Base-by-base conservation (phyloP, 1,140 invertebrate species). In the Drosophila hydei region DNA sequence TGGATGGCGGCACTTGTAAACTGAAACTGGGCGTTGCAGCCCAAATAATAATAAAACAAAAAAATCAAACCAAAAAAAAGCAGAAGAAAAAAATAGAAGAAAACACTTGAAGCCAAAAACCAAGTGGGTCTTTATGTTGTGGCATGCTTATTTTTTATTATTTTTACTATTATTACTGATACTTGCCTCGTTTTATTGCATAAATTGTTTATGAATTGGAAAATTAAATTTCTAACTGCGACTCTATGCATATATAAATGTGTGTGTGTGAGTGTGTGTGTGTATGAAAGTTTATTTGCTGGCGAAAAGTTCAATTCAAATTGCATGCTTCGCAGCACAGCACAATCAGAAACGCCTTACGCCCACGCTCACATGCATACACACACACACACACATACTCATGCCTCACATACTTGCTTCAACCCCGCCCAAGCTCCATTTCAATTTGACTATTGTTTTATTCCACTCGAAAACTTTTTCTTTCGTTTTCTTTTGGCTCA, bases 141-240 rank as follows among this genome's bases (percentile, higher is more conserved):
- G 59, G 62, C 54, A 54, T 64, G 59, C 54, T 73, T 76, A 61
- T 67, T 68, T 78, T 67, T 69, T 69, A 54, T 74, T 79, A 61
- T 76, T 84, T 71, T 74, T 69, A 79, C 72, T 79, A 75, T 77
- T 84, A 84, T 84, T 85, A 63, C 77, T 70, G 75, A 71, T 80
- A 77, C 80, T 87, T 85, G 67, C 55, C 61, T 69, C 43, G 67
- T 80, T 85, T 84, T 84, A 84, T 80, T 85, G 73, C 80, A 43
- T 45, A 80, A 84, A 87, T 84, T 84, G 80, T 87, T 84, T 84
- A 84, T 85, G 80, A 84, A 84, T 84, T 84, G 80, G 80, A 77
- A 84, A 84, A 84, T 84, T 84, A 84, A 84, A 84, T 79, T 79
- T 78, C 68, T 74, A 60, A 79, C 80, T 63, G 33, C 27, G 19